phyloP scores from a whole-genome alignment of 1,140 invertebrate genomes.

The Sipha flava region DNA sequence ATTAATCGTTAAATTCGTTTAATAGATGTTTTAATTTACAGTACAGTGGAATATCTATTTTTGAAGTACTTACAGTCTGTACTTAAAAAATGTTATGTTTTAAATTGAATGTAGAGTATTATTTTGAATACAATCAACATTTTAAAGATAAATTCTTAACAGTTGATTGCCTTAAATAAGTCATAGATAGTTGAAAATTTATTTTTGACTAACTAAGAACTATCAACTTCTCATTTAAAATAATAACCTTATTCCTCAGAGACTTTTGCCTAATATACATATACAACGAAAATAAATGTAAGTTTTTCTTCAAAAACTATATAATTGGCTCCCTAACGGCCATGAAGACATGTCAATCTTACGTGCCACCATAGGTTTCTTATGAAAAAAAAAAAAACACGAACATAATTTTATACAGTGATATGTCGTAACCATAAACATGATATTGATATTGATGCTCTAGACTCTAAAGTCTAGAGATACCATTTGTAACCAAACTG shows the following conservation, averaged over 20 bases:
- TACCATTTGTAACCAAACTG: too few relatives aligned
- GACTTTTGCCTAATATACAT: background rate
- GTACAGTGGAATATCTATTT: too few relatives aligned
- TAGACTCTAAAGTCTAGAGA: too few relatives aligned
- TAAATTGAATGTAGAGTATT: too few relatives aligned
- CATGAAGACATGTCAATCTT: background rate
- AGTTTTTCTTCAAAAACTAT: background rate
- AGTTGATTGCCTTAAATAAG: background rate
- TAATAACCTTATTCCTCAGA: background rate
- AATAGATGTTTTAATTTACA: too few relatives aligned
- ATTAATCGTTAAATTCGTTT: too few relatives aligned
- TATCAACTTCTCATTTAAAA: background rate
- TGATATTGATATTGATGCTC: background rate
- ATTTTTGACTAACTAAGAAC: background rate
- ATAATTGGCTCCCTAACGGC: background rate
- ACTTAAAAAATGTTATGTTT: too few relatives aligned
- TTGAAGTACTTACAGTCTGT: too few relatives aligned
- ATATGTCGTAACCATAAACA: background rate
- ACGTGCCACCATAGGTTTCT: background rate
- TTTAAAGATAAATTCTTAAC: too few relatives aligned
- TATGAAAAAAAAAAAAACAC: background rate
- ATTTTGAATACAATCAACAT: too few relatives aligned
- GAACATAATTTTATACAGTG: background rate
- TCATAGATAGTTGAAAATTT: too few relatives aligned
- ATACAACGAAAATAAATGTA: background rate